Conservation (phyloP, 35 echinoderm and acorn worm genomes). For the Diadema setosum region DNA sequence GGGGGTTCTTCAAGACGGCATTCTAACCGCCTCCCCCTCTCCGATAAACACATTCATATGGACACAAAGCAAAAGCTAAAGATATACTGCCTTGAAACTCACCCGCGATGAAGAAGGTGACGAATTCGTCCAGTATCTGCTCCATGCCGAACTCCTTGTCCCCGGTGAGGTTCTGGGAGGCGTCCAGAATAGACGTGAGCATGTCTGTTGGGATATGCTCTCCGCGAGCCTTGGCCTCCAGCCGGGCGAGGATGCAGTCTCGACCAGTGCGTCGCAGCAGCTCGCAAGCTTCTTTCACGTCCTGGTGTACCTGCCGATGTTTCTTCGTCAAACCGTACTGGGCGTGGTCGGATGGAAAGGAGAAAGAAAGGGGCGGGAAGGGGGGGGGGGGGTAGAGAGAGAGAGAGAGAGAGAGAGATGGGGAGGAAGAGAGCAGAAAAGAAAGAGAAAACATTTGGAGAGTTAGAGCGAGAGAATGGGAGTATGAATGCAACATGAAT, state of each 20-base stretch:
- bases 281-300: not conserved
- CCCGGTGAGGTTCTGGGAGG: not conserved
- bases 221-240: not conserved
- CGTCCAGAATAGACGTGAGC: not conserved
- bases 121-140: conserved; percentile 3
- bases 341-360: not conserved
- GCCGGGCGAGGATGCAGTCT: not conserved
- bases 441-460: no score
- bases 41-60: no score
- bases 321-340: not conserved
- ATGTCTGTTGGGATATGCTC: not conserved
- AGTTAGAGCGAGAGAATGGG: no score
- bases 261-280: not conserved
- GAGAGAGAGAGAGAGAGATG: no score
- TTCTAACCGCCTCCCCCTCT: no score
- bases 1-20: no score
- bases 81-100: no score
- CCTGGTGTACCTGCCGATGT: not conserved
- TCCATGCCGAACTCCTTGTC: not conserved
- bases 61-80: no score
- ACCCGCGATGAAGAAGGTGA: conserved; percentile 17
- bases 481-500: no score
- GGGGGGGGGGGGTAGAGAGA: not conserved
- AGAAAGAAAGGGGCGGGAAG: not conserved
- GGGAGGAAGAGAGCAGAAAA: no score